Conservation (phyloP, 2,113 vertebrate species). For the Pedionomus torquatus region DNA sequence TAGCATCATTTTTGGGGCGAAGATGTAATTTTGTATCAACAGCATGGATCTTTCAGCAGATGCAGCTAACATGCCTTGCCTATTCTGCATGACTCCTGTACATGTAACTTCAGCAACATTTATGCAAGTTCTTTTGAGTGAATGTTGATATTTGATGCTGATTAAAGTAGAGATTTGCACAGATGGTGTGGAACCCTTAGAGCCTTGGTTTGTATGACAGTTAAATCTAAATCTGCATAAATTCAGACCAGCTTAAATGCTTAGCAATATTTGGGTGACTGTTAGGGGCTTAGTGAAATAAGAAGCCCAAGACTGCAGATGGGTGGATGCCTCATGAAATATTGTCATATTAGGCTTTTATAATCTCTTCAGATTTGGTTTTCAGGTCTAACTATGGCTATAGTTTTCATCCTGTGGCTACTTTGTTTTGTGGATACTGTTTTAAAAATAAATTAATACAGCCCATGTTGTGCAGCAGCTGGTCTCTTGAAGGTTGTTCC, state of each 20-base stretch:
- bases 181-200: neutral
- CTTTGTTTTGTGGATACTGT: neutral
- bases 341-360: neutral
- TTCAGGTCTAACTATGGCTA: neutral
- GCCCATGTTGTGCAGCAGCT: neutral
- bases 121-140: neutral
- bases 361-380: neutral
- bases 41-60: neutral
- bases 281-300: conserved; percentile 12
- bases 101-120: neutral
- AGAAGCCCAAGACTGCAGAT: conserved; percentile 11
- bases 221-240: conserved; percentile 41
- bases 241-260: conserved; percentile 48
- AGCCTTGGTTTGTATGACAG: neutral
- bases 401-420: neutral
- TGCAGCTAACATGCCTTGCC: neutral
- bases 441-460: neutral
- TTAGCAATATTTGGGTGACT: conserved; percentile 27
- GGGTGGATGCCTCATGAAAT: neutral
- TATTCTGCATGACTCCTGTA: neutral
- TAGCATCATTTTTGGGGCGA: neutral
- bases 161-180: conserved; percentile 9
- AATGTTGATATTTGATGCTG: neutral
- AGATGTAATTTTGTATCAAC: neutral
- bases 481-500: neutral